phyloP scores from a whole-genome alignment of 2,113 vertebrate genomes.

The Limnothrissa miodon region DNA sequence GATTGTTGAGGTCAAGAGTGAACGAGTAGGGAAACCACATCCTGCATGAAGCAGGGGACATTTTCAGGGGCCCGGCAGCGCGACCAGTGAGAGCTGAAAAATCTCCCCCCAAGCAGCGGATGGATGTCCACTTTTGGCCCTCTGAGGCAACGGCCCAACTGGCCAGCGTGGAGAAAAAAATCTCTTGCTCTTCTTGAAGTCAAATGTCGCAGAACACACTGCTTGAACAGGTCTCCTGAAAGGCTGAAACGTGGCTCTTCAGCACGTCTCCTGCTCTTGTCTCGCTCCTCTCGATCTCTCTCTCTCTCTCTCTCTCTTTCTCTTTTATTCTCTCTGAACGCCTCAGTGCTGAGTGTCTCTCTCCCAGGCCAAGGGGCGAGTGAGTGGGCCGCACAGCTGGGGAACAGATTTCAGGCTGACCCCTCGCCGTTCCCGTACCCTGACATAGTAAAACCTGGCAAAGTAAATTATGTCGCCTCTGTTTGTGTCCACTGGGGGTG shows the following conservation, averaged over 20 bases:
- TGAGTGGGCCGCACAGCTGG: slow-evolving; percentile 46
- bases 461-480: slow-evolving; percentile 63
- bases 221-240: slow-evolving; percentile 17
- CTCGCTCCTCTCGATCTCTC: slow-evolving; percentile 9
- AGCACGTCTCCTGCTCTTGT: slow-evolving; percentile 16
- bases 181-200: background rate
- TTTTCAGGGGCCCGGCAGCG: background rate
- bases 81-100: background rate
- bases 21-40: slow-evolving; percentile 1
- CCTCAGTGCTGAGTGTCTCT: slow-evolving; percentile 24
- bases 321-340: slow-evolving; percentile 6
- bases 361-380: slow-evolving; percentile 34
- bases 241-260: background rate
- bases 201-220: slow-evolving; percentile 9
- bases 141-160: background rate
- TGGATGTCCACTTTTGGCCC: background rate
- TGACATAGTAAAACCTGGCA: slow-evolving; percentile 53
- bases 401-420: slow-evolving; percentile 61
- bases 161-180: background rate
- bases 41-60: background rate
- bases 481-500: slow-evolving; percentile 35
- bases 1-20: slow-evolving; percentile 5
- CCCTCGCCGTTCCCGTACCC: slow-evolving; percentile 48
- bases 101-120: background rate
- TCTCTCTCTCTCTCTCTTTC: background rate